Conservation (phyloP, 2,797 vertebrate genomes). For the Vespertilio murinus region DNA sequence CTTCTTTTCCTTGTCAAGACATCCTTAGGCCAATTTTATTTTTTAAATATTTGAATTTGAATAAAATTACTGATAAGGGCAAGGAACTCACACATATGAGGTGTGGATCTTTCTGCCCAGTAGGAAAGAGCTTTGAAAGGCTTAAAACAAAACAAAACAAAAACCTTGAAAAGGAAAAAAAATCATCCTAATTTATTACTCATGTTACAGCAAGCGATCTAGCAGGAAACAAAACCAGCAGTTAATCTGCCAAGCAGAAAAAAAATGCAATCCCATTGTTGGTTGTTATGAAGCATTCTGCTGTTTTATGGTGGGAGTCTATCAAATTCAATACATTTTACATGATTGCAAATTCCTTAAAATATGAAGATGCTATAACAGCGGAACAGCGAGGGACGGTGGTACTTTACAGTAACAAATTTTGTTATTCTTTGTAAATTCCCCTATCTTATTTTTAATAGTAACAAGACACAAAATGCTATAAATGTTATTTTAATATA, state of each 20-base stretch:
- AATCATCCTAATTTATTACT: slow-evolving; percentile 72
- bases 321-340: slow-evolving; percentile 79
- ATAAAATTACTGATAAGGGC: neutral
- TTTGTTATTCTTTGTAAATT: slow-evolving; percentile 55
- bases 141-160: neutral
- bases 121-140: neutral
- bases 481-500: slow-evolving; percentile 52
- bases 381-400: slow-evolving; percentile 44
- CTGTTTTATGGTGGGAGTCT: slow-evolving; percentile 77
- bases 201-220: slow-evolving; percentile 61
- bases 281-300: slow-evolving; percentile 73
- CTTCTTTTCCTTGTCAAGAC: neutral
- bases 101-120: neutral
- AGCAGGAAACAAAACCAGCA: slow-evolving; percentile 74
- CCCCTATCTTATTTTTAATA: slow-evolving; percentile 69
- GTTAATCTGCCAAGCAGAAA: slow-evolving; percentile 80
- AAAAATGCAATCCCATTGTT: slow-evolving; percentile 74
- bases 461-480: slow-evolving; percentile 50
- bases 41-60: slow-evolving; percentile 19
- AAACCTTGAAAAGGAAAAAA: slow-evolving; percentile 56
- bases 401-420: slow-evolving; percentile 61
- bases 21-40: neutral
- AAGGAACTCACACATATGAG: neutral
- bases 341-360: slow-evolving; percentile 76
- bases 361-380: slow-evolving; percentile 61